Conservation (phyloP, 1,140 invertebrate genomes). For the Anoplolepis gracilipes region DNA sequence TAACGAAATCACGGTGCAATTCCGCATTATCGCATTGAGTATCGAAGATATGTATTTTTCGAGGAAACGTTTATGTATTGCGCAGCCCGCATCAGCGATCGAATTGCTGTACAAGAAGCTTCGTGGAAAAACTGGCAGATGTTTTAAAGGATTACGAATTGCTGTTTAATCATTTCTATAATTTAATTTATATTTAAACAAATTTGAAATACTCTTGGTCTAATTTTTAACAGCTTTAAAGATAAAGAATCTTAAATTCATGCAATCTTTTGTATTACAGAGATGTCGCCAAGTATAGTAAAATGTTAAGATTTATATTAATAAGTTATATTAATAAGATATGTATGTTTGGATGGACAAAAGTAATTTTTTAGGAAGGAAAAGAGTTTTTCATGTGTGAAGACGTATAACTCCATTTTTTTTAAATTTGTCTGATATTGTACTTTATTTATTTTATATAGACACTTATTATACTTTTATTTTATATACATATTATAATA, state of each 20-base stretch:
- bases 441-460: slow-evolving; percentile 5
- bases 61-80: background rate
- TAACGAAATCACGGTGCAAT: slow-evolving; percentile 8
- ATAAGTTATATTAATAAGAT: too few relatives aligned
- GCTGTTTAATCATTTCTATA: background rate
- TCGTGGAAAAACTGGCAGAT: background rate
- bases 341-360: background rate
- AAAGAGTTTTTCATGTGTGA: background rate
- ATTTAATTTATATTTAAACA: background rate
- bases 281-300: background rate
- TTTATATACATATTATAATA: background rate
- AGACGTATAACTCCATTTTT: background rate
- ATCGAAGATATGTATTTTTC: background rate
- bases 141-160: background rate
- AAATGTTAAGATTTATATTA: background rate
- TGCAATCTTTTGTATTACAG: background rate
- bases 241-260: background rate
- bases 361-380: background rate
- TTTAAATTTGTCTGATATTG: background rate
- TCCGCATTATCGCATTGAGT: background rate
- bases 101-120: background rate
- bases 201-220: background rate
- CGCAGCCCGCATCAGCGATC: background rate
- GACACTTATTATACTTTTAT: too few relatives aligned
- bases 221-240: background rate